phyloP scores from a whole-genome alignment of 2,888 invertebrate genomes.

The Eumacrocentrus americanus region DNA sequence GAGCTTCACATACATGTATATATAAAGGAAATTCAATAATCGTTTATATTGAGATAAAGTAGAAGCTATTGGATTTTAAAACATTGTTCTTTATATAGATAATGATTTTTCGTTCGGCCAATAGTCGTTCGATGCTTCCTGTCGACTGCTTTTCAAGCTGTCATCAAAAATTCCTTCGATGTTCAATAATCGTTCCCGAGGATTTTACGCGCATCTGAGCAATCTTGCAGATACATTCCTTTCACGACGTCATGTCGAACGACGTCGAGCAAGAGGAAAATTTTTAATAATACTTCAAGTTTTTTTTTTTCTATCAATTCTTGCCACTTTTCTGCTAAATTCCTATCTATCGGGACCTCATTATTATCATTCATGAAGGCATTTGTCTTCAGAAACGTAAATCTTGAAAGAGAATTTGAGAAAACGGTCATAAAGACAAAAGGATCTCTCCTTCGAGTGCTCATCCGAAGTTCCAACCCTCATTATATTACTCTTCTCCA shows the following conservation, averaged over 20 bases:
- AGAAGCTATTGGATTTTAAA: slow-evolving; percentile 38
- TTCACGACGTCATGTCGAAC: background rate
- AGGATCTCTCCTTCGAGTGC: too few species aligned
- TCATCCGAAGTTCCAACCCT: too few species aligned
- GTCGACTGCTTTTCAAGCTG: slow-evolving; percentile 1
- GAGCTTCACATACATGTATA: background rate
- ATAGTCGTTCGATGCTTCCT: background rate
- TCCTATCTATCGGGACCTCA: too few species aligned
- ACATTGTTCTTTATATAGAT: slow-evolving; percentile 11
- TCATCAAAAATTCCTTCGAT: slow-evolving; percentile 10
- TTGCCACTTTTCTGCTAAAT: too few species aligned
- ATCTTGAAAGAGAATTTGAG: too few species aligned
- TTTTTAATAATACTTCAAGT: background rate
- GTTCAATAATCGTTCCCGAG: slow-evolving; percentile 1
- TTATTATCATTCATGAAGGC: too few species aligned
- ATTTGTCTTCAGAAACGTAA: too few species aligned
- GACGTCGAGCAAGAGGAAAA: background rate
- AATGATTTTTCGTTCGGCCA: background rate
- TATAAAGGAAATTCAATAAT: slow-evolving; percentile 45
- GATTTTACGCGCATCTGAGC: slow-evolving; percentile 5
- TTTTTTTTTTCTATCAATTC: too few species aligned
- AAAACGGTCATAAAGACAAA: too few species aligned
- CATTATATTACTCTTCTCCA: too few species aligned
- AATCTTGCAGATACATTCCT: background rate
- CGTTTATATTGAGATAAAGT: slow-evolving; percentile 45